Base-by-base conservation (phyloP, 1,140 invertebrate species). In the Drosophila leontia region DNA sequence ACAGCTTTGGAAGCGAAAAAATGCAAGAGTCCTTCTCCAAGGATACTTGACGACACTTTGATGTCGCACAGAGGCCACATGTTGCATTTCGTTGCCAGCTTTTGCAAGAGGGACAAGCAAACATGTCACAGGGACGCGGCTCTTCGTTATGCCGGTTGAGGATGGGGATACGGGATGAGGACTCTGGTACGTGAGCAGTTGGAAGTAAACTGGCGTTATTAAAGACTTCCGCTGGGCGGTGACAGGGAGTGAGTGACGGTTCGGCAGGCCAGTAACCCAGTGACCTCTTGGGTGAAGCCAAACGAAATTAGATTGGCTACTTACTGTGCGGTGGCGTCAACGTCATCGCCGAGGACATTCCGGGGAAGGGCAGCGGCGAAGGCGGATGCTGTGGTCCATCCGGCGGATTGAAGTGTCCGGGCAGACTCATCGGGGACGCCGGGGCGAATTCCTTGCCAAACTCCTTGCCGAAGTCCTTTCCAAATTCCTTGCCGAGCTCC, bases 311-410 rank as follows among this genome's bases (percentile, higher is more conserved):
- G 34, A 47, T 44, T 3, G 1, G 11, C 11, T 93, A 96, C 95
- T 96, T 94, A 95, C 95, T 96, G 77, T 94, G 96, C 35, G 96
- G 96, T 78, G 96, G 96, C 47, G 96, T 96, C 71, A 97, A 93
- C 26, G 96, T 95, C 68, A 97, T 92, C 7, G 96, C 95, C 37
- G 96, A 95, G 3, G 96, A 95, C 93, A 96, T 93, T 51, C 95
- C 95, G 50, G 95, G 95, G 79, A 95, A 95, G 51, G 94, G 94
- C 80, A 95, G 93, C 77, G 95, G 94, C 68, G 95, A 95, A 65
- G 94, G 94, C 92, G 94, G 91, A 91, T 94, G 86, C 59, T 88
- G 92, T 60, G 81, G 82, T 50, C 92, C 92, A 62, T 92, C 92
- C 50, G 79, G 83, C 39, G 84, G 80, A 82, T 83, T 85, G 42